These are phyloP conservation scores for Lithodes maja DNA, from an alignment of 2,888 invertebrate genomes.

Conservation along the genomic window DNA sequence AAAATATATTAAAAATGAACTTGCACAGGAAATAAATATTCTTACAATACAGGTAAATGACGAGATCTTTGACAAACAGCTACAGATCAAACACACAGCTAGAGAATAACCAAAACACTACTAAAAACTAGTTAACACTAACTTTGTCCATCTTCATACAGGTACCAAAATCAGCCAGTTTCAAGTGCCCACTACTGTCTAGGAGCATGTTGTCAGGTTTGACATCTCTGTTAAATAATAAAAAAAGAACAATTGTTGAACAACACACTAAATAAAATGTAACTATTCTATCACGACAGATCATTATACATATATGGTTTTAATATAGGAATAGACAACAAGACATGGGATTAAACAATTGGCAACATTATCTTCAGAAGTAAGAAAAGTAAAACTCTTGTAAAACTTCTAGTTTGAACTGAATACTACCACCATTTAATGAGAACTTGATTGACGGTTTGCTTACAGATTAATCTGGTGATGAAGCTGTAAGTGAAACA, in stretches of 20 bases:
- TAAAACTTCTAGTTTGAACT: too few species aligned
- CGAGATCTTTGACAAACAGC: background rate
- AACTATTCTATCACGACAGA: too few species aligned
- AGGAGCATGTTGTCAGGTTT: slow-evolving; percentile 99
- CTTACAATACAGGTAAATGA: background rate
- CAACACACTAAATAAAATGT: background rate
- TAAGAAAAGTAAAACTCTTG: too few species aligned
- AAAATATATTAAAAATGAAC: too few species aligned
- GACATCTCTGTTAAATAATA: slow-evolving; percentile 87
- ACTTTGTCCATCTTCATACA: slow-evolving; percentile 97
- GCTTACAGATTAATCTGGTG: too few species aligned
- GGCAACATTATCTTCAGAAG: background rate
- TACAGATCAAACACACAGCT: background rate
- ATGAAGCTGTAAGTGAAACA: too few species aligned
- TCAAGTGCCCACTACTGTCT: slow-evolving; percentile 95
- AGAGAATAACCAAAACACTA: background rate
- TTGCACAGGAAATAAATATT: background rate
- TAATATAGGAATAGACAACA: too few species aligned
- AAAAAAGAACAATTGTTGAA: slow-evolving; percentile 1
- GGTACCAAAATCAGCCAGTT: slow-evolving; percentile 99
- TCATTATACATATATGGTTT: too few species aligned
- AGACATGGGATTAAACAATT: background rate
- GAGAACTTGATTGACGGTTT: too few species aligned
- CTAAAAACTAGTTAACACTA: slow-evolving; percentile 3
- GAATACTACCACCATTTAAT: too few species aligned